Conservation (phyloP, 2,888 invertebrate genomes). For the Agelastica alni region DNA sequence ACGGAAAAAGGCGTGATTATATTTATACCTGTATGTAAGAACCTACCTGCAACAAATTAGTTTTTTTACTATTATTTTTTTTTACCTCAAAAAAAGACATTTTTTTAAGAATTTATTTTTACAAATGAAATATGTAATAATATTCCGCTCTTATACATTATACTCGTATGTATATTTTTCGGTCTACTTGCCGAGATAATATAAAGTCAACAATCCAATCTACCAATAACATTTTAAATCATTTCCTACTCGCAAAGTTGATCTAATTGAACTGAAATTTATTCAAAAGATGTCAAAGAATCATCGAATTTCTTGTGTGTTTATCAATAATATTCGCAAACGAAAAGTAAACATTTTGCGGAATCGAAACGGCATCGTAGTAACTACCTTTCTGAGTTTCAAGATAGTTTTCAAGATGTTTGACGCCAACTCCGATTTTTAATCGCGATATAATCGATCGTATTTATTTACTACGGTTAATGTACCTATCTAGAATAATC, state of each 20-base stretch:
- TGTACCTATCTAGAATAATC: no score
- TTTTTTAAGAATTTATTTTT: no score
- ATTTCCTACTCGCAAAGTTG: neutral
- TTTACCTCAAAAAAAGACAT: no score
- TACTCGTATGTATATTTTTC: neutral
- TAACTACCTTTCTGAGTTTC: constrained; percentile 3
- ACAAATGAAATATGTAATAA: no score
- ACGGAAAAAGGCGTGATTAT: no score
- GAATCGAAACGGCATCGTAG: neutral
- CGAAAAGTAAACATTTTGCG: constrained; percentile 2
- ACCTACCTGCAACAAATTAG: no score
- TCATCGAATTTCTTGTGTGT: constrained; percentile 5
- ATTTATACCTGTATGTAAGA: no score
- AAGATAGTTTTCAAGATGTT: constrained; percentile 4
- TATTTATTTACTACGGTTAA: no score
- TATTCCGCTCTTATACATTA: no score
- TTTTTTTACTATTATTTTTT: no score
- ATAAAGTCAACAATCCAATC: neutral
- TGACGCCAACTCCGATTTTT: neutral
- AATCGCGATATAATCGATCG: constrained; percentile 1
- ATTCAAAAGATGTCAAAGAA: constrained; percentile 6
- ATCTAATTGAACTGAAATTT: constrained; percentile 1
- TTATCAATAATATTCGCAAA: constrained; percentile 3
- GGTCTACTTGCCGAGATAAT: neutral
- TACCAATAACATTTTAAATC: neutral